Conservation (phyloP, 2,797 vertebrate genomes). For the Natrix natrix region DNA sequence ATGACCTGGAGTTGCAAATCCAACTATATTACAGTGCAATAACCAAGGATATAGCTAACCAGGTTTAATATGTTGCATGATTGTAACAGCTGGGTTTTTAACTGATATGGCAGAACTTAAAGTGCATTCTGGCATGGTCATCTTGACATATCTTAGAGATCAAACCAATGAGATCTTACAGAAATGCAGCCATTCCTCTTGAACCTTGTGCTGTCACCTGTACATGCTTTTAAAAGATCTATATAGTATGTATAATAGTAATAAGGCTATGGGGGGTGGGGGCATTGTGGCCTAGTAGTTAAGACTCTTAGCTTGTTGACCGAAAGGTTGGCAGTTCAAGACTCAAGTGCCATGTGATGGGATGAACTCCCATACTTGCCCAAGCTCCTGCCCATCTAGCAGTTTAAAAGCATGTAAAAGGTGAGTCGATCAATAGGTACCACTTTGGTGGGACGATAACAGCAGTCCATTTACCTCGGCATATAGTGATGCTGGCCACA, state of each 20-base stretch:
- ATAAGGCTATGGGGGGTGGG: not conserved
- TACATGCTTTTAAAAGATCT: not conserved
- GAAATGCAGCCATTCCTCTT: conserved; percentile 25
- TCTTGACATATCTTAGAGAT: not conserved
- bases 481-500: no score
- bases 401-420: no score
- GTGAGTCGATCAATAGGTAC: no score
- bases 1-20: not conserved
- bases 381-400: no score
- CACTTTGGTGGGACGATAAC: no score
- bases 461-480: no score
- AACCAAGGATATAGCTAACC: not conserved
- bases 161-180: conserved; percentile 4
- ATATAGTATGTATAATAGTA: not conserved
- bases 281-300: no score
- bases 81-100: not conserved
- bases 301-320: no score
- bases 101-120: not conserved
- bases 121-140: not conserved
- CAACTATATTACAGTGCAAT: not conserved
- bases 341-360: no score
- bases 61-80: not conserved
- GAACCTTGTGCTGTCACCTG: not conserved
- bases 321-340: no score
- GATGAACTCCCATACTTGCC: no score